A percentile compares a stretch with the other conserved stretches of the same genome.
Evolutionary conservation across 2,888 invertebrate genomes (phyloP).

Genomic region (Netelia fuscicornis): DNA sequence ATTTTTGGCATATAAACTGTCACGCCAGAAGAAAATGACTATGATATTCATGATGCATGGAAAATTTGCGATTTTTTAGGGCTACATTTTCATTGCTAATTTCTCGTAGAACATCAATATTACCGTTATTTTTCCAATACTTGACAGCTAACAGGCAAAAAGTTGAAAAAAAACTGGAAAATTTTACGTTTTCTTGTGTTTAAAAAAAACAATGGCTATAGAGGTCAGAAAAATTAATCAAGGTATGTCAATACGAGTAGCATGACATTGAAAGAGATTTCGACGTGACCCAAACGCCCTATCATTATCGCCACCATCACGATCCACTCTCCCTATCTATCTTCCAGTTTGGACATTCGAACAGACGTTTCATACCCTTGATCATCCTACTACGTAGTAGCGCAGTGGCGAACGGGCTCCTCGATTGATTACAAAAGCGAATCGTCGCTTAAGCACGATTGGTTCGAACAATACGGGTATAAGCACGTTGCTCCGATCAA

Average conservation of each 20-base stretch:
- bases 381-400: background rate
- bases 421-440: constrained; percentile 55
- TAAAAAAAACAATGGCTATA: background rate
- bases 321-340: background rate
- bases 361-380: background rate
- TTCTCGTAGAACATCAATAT: too few species aligned
- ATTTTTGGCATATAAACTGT: too few species aligned
- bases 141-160: too few species aligned
- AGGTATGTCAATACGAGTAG: background rate
- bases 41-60: too few species aligned
- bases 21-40: too few species aligned
- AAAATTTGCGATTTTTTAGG: too few species aligned
- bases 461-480: constrained; percentile 37
- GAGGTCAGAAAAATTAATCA: background rate
- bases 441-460: constrained; percentile 45
- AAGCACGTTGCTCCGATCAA: background rate
- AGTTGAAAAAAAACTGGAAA: too few species aligned
- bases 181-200: too few species aligned
- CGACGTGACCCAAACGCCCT: background rate
- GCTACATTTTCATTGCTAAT: too few species aligned
- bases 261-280: background rate
- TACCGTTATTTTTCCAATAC: too few species aligned
- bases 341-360: background rate
- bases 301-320: background rate
- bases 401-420: background rate